Evolutionary conservation across 2,888 invertebrate species (phyloP).

Genomic region (Chaetogeoica ovagalla): DNA sequence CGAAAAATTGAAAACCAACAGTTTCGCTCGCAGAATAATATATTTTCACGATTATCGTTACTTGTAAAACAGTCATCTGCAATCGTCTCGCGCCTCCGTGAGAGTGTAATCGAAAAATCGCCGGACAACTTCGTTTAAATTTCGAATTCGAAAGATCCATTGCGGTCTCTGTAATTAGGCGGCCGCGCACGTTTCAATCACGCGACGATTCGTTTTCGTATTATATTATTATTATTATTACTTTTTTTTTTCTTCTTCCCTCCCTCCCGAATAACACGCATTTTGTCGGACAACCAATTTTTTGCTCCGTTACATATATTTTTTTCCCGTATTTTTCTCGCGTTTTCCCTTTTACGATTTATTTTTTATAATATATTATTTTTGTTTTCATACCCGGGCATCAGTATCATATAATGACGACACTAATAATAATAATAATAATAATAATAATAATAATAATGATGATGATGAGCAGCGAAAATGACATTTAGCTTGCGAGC

Average conservation of each 20-base stretch:
- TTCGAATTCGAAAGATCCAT: conserved; percentile 29
- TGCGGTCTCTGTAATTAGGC: conserved; percentile 32
- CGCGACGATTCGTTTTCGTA: conserved; percentile 16
- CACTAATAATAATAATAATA: conserved; percentile 8
- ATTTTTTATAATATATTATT: neutral
- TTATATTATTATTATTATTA: no score
- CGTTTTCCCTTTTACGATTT: neutral
- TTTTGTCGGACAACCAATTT: conserved; percentile 28
- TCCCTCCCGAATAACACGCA: neutral
- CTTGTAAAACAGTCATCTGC: no score
- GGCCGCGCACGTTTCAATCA: neutral
- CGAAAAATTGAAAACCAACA: no score
- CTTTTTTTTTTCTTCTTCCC: no score
- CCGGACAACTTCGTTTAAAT: conserved; percentile 35
- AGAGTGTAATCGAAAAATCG: conserved; percentile 24
- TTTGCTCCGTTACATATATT: neutral
- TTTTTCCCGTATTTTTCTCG: no score
- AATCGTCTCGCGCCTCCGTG: neutral
- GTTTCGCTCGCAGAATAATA: no score
- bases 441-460: conserved; percentile 11
- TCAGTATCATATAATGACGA: no score
- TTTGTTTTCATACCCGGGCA: neutral
- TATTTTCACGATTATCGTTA: no score
- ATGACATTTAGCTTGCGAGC: conserved; percentile 20
- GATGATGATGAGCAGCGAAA: neutral